These are phyloP conservation scores for Acanthosepion pharaonis DNA, from an alignment of 2,888 invertebrate species.

Conservation along the genomic window DNA sequence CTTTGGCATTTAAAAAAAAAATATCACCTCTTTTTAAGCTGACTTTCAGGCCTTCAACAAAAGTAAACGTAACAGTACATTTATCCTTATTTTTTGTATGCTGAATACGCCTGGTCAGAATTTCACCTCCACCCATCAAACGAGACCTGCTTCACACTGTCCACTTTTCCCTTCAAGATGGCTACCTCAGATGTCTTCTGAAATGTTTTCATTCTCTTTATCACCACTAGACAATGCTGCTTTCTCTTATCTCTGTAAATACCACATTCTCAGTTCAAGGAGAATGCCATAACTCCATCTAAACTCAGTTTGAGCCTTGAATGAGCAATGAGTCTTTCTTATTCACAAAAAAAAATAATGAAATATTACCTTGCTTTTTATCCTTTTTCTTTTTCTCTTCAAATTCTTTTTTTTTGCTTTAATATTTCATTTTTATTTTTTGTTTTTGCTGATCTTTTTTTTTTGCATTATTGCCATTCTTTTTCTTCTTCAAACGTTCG, in stretches of 20 bases:
- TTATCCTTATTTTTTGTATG: background rate
- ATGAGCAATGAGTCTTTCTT: conserved; percentile 33
- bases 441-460: background rate
- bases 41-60: background rate
- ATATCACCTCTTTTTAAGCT: too few relatives aligned
- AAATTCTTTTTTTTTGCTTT: background rate
- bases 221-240: background rate
- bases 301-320: background rate
- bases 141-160: too few relatives aligned
- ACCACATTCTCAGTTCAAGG: background rate
- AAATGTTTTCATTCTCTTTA: conserved; percentile 7
- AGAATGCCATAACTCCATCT: conserved; percentile 22
- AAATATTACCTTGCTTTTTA: background rate
- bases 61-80: background rate
- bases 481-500: background rate
- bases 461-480: background rate
- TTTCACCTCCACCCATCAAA: background rate
- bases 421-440: background rate
- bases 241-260: conserved; percentile 33
- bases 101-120: background rate
- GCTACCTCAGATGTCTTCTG: background rate
- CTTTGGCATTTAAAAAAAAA: too few relatives aligned
- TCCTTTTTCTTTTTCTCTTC: background rate
- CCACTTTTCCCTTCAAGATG: background rate
- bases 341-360: background rate